These are phyloP conservation scores for Nibea coibor DNA, from an alignment of 2,113 vertebrate species.

Conservation along the genomic window DNA sequence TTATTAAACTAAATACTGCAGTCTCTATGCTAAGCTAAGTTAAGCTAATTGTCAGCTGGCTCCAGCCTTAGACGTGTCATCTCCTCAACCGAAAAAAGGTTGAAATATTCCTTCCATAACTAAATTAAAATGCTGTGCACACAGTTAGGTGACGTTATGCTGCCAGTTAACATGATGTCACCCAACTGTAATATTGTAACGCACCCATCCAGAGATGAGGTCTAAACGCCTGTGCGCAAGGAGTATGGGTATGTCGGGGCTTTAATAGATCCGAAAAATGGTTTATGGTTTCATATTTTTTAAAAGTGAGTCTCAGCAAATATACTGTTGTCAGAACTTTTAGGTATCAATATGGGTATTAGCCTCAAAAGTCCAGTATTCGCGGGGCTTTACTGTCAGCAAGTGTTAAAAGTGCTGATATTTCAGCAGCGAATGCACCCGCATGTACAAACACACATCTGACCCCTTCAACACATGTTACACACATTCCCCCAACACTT, in stretches of 20 bases:
- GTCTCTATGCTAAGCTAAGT: neutral
- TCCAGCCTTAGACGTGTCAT: neutral
- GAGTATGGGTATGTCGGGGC: neutral
- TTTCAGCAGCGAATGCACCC: neutral
- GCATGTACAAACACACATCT: constrained; percentile 5
- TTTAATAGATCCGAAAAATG: neutral
- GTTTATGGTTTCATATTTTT: too few relatives aligned
- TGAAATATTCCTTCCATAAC: neutral
- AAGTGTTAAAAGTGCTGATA: neutral
- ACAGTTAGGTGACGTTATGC: too few relatives aligned
- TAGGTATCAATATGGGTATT: neutral
- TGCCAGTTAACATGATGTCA: too few relatives aligned
- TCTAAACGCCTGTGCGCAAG: neutral
- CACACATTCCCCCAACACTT: constrained; percentile 14
- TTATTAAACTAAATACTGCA: too few relatives aligned
- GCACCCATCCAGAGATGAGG: too few relatives aligned
- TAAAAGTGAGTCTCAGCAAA: too few relatives aligned
- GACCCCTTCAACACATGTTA: constrained; percentile 13
- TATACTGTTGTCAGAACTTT: neutral
- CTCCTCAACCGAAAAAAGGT: neutral
- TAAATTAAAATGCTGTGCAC: too few relatives aligned
- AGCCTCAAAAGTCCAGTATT: neutral
- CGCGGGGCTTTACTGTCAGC: neutral
- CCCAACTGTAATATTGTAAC: too few relatives aligned
- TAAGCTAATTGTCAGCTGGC: neutral